Base-by-base conservation (phyloP, 2,797 vertebrate species). In the Tinamus major region DNA sequence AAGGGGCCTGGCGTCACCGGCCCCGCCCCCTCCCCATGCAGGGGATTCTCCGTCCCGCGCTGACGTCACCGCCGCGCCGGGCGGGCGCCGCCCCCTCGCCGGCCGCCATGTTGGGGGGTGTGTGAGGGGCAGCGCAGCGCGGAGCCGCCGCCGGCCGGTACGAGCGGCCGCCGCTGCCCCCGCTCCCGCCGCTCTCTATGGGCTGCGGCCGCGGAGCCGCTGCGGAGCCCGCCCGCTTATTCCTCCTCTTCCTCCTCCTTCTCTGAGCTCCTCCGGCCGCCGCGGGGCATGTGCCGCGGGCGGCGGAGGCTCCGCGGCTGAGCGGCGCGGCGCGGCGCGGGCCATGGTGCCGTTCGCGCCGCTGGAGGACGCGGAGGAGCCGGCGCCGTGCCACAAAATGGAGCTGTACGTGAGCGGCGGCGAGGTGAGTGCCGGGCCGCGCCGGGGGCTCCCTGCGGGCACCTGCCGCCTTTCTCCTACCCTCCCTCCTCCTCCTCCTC, bases 371-470 rank as follows among this genome's bases (percentile, higher is more conserved):
- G 87, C 78, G 78, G 92, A 95, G 87, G 97, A 98, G 95, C 97
- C 97, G 68, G 97, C 97, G 96, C 97, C 97, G 96, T 98, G 98
- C 98, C 97, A 98, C 98, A 98, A 98, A 98, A 99, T 99, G 98
- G 99, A 99, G 98, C 98, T 98, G 97, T 98, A 97, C 97, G 98
- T 97, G 80, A 93, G 92, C 77, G 82, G 93, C 86, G 35, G 89
- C 75, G 90, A 96, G 96, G 96, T 97, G 84, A 96, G 96, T 96
- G 87, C 9, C 59, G 89, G 88, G 79, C 85, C 21, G 13, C 29
- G 48, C 48, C 13, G 49, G 49, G 49, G 49, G 49, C 49, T 14
- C 42, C 42, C 19, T 13, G 63, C 41, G 68, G 55, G 51, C 70
- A 67, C 63, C 65, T 44, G 85, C 31, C 48, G 65, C 71, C 61